phyloP scores from a whole-genome alignment of 1,140 invertebrate genomes.

The Proctacanthus coquilletti region DNA sequence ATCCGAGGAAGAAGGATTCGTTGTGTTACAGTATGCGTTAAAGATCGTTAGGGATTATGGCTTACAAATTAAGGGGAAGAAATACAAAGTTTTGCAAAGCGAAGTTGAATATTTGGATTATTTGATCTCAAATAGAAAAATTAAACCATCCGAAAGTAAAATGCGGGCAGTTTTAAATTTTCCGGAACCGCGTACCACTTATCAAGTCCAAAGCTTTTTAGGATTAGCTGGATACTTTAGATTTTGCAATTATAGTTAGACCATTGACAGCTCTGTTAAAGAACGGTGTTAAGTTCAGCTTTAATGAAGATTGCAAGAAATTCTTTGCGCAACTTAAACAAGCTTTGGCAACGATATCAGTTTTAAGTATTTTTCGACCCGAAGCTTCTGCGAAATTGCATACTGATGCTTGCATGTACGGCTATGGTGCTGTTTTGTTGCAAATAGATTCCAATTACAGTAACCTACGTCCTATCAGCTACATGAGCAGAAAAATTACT shows the following conservation, averaged over 20 bases:
- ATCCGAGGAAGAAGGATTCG: conserved; percentile 31
- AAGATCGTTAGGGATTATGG: conserved; percentile 17
- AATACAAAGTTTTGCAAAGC: conserved; percentile 24
- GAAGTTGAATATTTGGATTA: conserved; percentile 27
- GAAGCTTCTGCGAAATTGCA: conserved; percentile 19
- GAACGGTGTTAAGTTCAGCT: conserved; percentile 8
- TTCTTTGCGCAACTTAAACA: conserved; percentile 14
- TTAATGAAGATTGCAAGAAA: conserved; percentile 8
- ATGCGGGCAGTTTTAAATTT: conserved; percentile 13
- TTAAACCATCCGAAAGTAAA: conserved; percentile 12
- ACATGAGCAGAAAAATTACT: conserved; percentile 15
- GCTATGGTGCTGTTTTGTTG: conserved; percentile 1
- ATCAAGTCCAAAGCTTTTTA: conserved; percentile 4
- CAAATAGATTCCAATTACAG: conserved; percentile 6
- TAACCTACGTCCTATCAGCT: conserved; percentile 15
- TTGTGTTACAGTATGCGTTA: conserved; percentile 20
- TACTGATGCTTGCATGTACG: conserved; percentile 11
- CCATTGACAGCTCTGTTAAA: conserved; percentile 9
- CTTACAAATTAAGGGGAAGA: conserved; percentile 30
- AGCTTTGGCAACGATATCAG: conserved; percentile 11
- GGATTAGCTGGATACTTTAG: conserved; percentile 7
- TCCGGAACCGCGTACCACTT: neutral
- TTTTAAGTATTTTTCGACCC: conserved; percentile 17
- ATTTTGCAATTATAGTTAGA: conserved; percentile 9
- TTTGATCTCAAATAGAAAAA: conserved; percentile 10